Base-by-base conservation (phyloP, 2,888 invertebrate genomes). In the Protophormia terraenovae region DNA sequence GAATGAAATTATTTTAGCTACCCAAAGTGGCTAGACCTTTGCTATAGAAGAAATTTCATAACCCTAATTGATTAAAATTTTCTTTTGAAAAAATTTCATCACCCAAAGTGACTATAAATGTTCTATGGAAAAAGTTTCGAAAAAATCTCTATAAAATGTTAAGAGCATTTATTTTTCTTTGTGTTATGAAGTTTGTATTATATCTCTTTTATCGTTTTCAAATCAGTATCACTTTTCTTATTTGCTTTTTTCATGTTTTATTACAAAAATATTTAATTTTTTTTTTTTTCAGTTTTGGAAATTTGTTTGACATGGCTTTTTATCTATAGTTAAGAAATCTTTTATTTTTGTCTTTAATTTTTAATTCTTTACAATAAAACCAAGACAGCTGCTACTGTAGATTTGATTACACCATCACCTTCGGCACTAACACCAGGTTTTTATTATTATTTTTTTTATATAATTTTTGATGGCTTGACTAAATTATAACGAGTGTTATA, bases 251-350 rank as follows among this genome's bases (percentile, higher is more conserved):
- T 22, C 3, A 22, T 24, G 22, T 2, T 22, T 19, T 10, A 22
- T 19, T 50, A 50, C 12, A 22, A 50, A 19, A 50, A 12, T 50
- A 64, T 41, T 64, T 41, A 24, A 64, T n/a, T 24, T 19, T 10
- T 14, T n/a, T 29, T 27, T 19, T 24, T 45, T 45, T 41, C 38
- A 27, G 22, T 45, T 14, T 66, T 3, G 22, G 10, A 3, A 22
- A n/a, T n/a, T n/a, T n/a, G 38, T 29, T 16, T 66, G 45, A 8
- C 8, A 24, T 45, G 41, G 16, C 41, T 41, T 29, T 38, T 82
- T 76, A 82, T 62, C 69, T 82, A 6, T 77, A 72, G 66, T 67
- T 77, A 29, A 38, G 50, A 72, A 72, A 77, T 60, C 66, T 79
- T 72, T 50, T 27, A 1, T 47, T 24, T 41, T 38, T 72, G 35